These are phyloP conservation scores for Chrysodeixis includens DNA, from an alignment of 2,888 invertebrate species.

Conservation along the genomic window DNA sequence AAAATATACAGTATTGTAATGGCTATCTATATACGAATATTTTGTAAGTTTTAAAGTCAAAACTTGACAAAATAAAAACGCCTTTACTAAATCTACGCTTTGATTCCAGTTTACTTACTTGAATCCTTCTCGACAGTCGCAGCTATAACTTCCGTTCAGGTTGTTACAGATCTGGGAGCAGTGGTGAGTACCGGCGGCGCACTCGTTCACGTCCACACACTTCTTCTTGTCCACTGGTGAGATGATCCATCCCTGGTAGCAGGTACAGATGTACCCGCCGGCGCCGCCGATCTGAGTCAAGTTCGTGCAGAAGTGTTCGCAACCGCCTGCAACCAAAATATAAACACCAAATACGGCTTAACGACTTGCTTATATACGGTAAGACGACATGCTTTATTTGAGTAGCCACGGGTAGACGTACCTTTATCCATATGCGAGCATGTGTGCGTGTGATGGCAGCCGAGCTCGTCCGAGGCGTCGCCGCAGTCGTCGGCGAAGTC, in stretches of 20 bases:
- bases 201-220: slow-evolving; percentile 97
- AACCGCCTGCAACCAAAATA: slow-evolving; percentile 91
- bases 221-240: slow-evolving; percentile 94
- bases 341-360: neutral
- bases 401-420: slow-evolving; percentile 45
- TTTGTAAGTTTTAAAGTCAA: too few species aligned
- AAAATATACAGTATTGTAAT: too few species aligned
- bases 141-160: slow-evolving; percentile 97
- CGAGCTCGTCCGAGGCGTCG: slow-evolving; percentile 96
- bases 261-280: slow-evolving; percentile 96
- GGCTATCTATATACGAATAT: too few species aligned
- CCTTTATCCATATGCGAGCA: slow-evolving; percentile 85
- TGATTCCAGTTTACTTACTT: slow-evolving; percentile 67
- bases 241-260: slow-evolving; percentile 95
- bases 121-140: slow-evolving; percentile 96
- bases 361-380: neutral
- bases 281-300: slow-evolving; percentile 85
- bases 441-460: slow-evolving; percentile 93
- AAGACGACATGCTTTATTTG: neutral
- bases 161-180: slow-evolving; percentile 98
- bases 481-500: slow-evolving; percentile 97
- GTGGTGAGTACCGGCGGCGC: slow-evolving; percentile 93
- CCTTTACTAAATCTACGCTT: neutral
- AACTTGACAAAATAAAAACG: too few species aligned
- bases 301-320: slow-evolving; percentile 97